Base-by-base conservation (phyloP, 2,113 vertebrate species). In the Macquaria australasica region DNA sequence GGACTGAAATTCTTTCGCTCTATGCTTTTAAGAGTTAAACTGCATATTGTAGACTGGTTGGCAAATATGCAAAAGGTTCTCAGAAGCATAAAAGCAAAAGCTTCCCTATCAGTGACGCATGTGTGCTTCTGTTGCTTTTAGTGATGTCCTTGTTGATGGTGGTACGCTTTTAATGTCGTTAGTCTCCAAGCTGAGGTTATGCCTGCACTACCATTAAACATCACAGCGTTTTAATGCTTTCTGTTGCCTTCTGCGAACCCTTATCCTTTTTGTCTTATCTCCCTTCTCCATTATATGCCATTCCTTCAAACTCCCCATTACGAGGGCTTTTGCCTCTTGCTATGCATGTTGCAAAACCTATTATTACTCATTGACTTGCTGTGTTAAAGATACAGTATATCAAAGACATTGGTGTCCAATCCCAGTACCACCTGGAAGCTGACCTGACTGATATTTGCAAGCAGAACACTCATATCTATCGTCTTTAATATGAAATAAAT, bases 401-500 rank as follows among this genome's bases (percentile, higher is more conserved):
- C 21, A n/a, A 7, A 56, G 55, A 34, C 39, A 41, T 59, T 74
- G n/a, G 7, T 76, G 60, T 56, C 9, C 41, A 56, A 28, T 77
- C 25, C 37, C 60, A 43, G 55, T 23, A 31, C 48, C n/a, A 69
- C 70, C 55, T 73, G 67, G 73, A 66, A 41, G 72, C 67, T 58
- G 71, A 87, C 70, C 58, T 81, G 66, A 48, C 21, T 50, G 21
- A 10, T 66, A 37, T 56, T 64, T 55, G 11, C 66, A 71, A 20
- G 14, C 9, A 14, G 18, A 78, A 39, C 1, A 4, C 23, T 82
- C 77, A 77, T 68, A 82, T 75, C 43, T 41, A 37, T 21, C 50
- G 3, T 31, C 41, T 80, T 70, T 43, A 71, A 74, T 58, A 73
- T 56, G 48, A 79, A 82, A 79, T 56, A 8, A 85, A 73, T 25